phyloP scores from a whole-genome alignment of 2,113 vertebrate genomes.

The Pangasianodon hypophthalmus region DNA sequence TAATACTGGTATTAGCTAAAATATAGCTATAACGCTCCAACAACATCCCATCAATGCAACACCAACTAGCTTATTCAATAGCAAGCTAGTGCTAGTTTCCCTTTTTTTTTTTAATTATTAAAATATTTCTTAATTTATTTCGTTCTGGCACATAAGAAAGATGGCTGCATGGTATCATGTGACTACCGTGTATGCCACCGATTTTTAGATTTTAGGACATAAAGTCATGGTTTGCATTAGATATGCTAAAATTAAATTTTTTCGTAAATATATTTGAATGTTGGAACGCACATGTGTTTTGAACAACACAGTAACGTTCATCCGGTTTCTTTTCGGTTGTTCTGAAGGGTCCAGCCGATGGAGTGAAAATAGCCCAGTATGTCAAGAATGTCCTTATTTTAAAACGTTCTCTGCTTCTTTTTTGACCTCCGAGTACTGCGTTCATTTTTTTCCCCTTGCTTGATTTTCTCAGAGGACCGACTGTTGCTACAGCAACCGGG shows the following conservation, averaged over 20 bases:
- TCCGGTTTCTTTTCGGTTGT: slow-evolving; percentile 26
- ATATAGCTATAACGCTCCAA: background rate
- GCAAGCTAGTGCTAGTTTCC: background rate
- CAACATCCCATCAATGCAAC: background rate
- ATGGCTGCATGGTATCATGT: background rate
- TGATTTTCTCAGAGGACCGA: background rate
- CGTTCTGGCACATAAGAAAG: background rate
- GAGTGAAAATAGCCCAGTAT: slow-evolving; percentile 41
- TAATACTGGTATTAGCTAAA: background rate
- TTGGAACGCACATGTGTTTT: background rate
- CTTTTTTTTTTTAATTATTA: background rate
- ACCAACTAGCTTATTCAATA: background rate
- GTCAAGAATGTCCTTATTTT: slow-evolving; percentile 44
- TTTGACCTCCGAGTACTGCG: slow-evolving; percentile 5
- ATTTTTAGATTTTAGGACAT: background rate
- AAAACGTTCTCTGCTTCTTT: slow-evolving; percentile 13
- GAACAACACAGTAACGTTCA: background rate
- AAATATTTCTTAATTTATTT: background rate
- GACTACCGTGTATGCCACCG: background rate
- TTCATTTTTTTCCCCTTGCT: slow-evolving; percentile 15
- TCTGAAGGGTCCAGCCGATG: slow-evolving; percentile 40
- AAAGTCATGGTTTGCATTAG: background rate
- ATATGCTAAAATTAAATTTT: background rate
- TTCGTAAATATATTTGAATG: background rate
- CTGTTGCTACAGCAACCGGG: slow-evolving; percentile 48